Percentiles rank a stretch among this genome's conserved stretches.
phyloP scores from a whole-genome alignment of 2,888 invertebrate species.

The Scaptodrosophila latifasciaeformis region DNA sequence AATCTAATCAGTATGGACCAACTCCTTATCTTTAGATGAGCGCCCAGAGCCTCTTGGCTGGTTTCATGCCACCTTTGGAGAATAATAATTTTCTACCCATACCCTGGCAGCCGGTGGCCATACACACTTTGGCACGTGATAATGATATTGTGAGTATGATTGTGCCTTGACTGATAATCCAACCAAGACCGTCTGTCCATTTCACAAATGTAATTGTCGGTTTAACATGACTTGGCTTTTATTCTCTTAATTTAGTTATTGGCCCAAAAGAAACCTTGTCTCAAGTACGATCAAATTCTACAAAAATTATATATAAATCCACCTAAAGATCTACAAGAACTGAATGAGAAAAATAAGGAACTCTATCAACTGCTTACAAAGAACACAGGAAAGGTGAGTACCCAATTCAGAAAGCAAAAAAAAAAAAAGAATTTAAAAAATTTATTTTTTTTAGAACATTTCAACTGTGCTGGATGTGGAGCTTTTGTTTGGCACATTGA shows the following conservation, averaged over 20 bases:
- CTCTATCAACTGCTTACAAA: constrained; percentile 80
- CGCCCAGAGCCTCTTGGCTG: constrained; percentile 85
- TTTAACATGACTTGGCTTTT: neutral
- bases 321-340: constrained; percentile 76
- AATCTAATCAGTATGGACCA: constrained; percentile 58
- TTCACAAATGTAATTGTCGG: neutral
- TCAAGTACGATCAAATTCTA: constrained; percentile 77
- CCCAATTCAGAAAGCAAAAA: too few species aligned
- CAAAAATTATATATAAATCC: constrained; percentile 76
- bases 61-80: constrained; percentile 77
- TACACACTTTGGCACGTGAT: constrained; percentile 83
- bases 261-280: constrained; percentile 77
- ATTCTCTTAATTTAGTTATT: constrained; percentile 52
- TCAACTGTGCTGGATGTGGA: constrained; percentile 81
- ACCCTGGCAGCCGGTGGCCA: constrained; percentile 91
- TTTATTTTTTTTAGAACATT: constrained; percentile 71
- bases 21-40: constrained; percentile 81
- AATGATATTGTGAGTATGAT: constrained; percentile 80
- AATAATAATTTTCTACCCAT: constrained; percentile 74
- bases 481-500: constrained; percentile 82
- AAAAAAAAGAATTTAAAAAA: too few species aligned
- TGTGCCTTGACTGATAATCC: neutral
- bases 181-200: too few species aligned
- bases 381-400: constrained; percentile 76
- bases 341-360: constrained; percentile 77